Percentiles rank a stretch among this genome's conserved stretches.
Conservation (phyloP, 2,797 vertebrate species). For the Esox masquinongy region DNA sequence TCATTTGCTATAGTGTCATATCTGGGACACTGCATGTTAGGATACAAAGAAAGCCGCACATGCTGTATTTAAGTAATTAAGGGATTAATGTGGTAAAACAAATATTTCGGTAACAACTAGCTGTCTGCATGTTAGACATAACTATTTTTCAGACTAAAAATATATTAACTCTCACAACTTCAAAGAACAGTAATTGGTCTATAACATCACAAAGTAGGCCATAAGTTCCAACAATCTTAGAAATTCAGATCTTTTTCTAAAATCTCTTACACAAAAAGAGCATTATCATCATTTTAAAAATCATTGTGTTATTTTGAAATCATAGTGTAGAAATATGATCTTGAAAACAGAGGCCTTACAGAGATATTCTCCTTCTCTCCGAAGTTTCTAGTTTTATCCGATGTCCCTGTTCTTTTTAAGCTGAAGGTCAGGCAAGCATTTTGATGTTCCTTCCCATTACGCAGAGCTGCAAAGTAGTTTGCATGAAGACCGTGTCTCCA, state of each 20-base stretch:
- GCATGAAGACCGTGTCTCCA: constrained; percentile 4
- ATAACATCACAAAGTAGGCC: background rate
- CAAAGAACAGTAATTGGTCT: background rate
- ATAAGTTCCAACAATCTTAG: too few relatives aligned
- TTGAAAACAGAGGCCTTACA: constrained; percentile 14
- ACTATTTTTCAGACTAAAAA: background rate
- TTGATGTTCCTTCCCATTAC: constrained; percentile 18
- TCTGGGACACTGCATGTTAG: too few relatives aligned
- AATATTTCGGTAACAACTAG: background rate
- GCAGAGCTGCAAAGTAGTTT: constrained; percentile 8
- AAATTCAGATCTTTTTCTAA: too few relatives aligned
- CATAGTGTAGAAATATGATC: too few relatives aligned
- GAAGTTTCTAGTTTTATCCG: constrained; percentile 23
- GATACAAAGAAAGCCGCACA: too few relatives aligned
- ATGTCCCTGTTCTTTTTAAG: constrained; percentile 28
- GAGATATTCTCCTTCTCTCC: constrained; percentile 30
- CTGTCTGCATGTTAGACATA: background rate
- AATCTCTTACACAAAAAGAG: too few relatives aligned
- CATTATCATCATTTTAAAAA: too few relatives aligned
- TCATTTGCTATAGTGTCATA: background rate
- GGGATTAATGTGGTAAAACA: too few relatives aligned
- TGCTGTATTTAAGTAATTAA: too few relatives aligned
- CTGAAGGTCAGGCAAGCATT: constrained; percentile 2
- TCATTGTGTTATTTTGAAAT: too few relatives aligned
- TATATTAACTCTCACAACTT: too few relatives aligned